Percentiles rank a stretch among this genome's conserved stretches.
phyloP scores from a whole-genome alignment of 1,140 invertebrate species.

The Chironomus striatipennis region DNA sequence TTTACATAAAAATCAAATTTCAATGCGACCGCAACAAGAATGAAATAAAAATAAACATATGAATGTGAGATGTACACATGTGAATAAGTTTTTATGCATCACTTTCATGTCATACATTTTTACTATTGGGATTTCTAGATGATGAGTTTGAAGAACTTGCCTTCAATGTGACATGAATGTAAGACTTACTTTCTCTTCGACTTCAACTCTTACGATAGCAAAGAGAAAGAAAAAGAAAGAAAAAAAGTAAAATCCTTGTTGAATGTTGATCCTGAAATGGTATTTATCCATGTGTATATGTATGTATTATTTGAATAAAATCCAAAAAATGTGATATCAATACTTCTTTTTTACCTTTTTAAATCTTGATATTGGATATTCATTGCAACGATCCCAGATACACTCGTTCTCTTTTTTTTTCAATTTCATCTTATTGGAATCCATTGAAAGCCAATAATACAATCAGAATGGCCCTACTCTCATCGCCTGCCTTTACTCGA shows the following conservation, averaged over 20 bases:
- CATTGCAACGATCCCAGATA: neutral
- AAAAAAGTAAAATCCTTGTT: neutral
- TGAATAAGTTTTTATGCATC: neutral
- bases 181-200: neutral
- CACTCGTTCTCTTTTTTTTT: neutral
- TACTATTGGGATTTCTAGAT: neutral
- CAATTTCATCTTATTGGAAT: conserved; percentile 6
- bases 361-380: conserved; percentile 14
- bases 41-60: neutral
- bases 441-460: conserved; percentile 3
- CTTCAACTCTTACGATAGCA: neutral
- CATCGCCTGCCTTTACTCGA: neutral
- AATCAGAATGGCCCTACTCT: neutral
- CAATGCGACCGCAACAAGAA: neutral
- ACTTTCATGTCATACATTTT: neutral
- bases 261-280: neutral
- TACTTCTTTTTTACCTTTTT: neutral
- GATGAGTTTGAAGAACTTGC: neutral
- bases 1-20: conserved; percentile 15
- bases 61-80: neutral
- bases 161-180: neutral
- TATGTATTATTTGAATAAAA: neutral
- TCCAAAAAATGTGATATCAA: neutral
- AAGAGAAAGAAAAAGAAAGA: too few species aligned
- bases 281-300: neutral